Evolutionary conservation across 2,888 invertebrate genomes (phyloP).

Genomic region (Sepioteuthis lessoniana): DNA sequence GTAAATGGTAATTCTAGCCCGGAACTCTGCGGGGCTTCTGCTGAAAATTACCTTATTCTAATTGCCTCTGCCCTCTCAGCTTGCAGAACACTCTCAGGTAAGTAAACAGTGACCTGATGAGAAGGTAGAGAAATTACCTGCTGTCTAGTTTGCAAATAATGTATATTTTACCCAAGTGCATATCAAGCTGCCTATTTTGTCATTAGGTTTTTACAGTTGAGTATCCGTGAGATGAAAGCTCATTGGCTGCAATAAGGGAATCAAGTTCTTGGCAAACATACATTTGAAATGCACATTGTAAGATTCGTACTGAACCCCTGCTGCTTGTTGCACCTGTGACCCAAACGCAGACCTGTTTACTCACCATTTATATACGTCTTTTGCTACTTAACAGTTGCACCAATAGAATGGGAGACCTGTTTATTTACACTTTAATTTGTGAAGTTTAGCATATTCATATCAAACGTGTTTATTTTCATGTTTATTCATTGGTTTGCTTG

Average conservation of each 20-base stretch:
- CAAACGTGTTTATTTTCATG: constrained; percentile 9
- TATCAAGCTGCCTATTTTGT: constrained; percentile 6
- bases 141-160: constrained; percentile 21
- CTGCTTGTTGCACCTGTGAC: constrained; percentile 21
- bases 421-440: constrained; percentile 9
- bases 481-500: not conserved
- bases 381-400: not conserved
- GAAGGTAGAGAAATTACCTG: constrained; percentile 10
- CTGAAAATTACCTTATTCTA: constrained; percentile 6
- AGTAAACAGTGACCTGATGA: not conserved
- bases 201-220: constrained; percentile 20
- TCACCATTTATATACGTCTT: constrained; percentile 21
- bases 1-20: constrained; percentile 3
- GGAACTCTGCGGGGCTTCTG: not conserved
- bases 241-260: not conserved
- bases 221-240: not conserved
- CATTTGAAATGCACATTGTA: constrained; percentile 12
- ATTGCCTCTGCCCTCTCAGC: constrained; percentile 33
- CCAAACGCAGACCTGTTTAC: not conserved
- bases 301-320: not conserved
- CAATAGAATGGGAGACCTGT: not conserved
- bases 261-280: not conserved
- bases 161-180: not conserved
- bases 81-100: constrained; percentile 3
- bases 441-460: not conserved